These are phyloP conservation scores for Macaria notata DNA, from an alignment of 2,888 invertebrate species.

Conservation along the genomic window DNA sequence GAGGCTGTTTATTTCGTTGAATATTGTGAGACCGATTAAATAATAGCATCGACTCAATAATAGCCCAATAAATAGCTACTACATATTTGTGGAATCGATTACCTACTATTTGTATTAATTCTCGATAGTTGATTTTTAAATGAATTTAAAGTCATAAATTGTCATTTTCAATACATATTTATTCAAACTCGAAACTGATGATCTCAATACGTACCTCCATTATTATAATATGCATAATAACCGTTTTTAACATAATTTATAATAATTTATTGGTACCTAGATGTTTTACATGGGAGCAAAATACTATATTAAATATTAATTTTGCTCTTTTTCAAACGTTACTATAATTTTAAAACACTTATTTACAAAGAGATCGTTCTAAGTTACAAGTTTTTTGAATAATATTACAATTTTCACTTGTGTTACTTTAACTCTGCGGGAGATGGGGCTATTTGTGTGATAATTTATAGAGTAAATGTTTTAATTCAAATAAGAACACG, in stretches of 20 bases:
- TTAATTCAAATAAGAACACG: conserved; percentile 1
- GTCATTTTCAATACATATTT: too few relatives aligned
- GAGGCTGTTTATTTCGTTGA: too few relatives aligned
- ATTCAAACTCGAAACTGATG: too few relatives aligned
- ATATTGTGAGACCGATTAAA: too few relatives aligned
- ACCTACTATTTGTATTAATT: too few relatives aligned
- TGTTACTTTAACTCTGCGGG: conserved; percentile 3
- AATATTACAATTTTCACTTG: conserved; percentile 6
- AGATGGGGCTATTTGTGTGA: conserved; percentile 7
- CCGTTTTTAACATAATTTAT: neutral
- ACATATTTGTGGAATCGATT: too few relatives aligned
- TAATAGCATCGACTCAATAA: too few relatives aligned
- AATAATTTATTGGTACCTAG: neutral
- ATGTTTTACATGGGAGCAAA: conserved; percentile 1
- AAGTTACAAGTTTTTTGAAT: conserved; percentile 3
- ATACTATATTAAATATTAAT: neutral
- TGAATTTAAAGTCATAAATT: too few relatives aligned
- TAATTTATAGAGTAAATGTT: conserved; percentile 8
- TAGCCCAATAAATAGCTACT: too few relatives aligned
- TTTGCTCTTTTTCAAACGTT: conserved; percentile 1
- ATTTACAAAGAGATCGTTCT: neutral
- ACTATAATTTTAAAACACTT: conserved; percentile 2
- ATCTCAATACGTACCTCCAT: too few relatives aligned
- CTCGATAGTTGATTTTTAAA: too few relatives aligned
- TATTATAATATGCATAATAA: too few relatives aligned